A percentile compares a stretch with the other conserved stretches of the same genome.
phyloP scores from a whole-genome alignment of 1,140 invertebrate species.

The Pogonomyrmex barbatus region DNA sequence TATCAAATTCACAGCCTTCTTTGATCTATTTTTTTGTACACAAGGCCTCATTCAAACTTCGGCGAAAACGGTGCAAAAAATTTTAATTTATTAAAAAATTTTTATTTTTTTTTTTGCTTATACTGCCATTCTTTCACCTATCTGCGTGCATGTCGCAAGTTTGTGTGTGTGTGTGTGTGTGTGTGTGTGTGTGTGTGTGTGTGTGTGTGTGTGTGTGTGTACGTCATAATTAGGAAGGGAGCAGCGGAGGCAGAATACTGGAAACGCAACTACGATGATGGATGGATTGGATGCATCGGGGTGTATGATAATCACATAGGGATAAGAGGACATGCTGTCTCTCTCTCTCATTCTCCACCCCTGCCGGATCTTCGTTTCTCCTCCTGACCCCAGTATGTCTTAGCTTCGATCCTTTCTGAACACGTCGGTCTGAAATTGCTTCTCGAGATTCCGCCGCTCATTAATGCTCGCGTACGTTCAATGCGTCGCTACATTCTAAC shows the following conservation, averaged over 20 bases:
- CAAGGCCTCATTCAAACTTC: conserved; percentile 65
- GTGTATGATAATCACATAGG: conserved; percentile 80
- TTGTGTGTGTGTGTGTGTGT: background rate
- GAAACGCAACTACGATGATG: conserved; percentile 64
- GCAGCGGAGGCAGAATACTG: conserved; percentile 51
- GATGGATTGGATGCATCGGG: conserved; percentile 76
- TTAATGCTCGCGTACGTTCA: conserved; percentile 73
- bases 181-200: background rate
- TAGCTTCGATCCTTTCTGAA: conserved; percentile 56
- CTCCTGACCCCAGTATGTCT: conserved; percentile 9
- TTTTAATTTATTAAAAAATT: conserved; percentile 80
- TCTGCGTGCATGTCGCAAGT: background rate
- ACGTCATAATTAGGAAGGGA: conserved; percentile 19
- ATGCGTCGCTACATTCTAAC: conserved; percentile 59
- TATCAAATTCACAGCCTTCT: conserved; percentile 47
- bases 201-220: background rate
- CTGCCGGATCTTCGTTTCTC: conserved; percentile 42
- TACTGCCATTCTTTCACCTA: conserved; percentile 52
- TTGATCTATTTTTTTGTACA: conserved; percentile 46
- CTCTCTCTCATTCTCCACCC: conserved; percentile 59
- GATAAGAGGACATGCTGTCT: conserved; percentile 71
- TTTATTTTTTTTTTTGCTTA: conserved; percentile 77
- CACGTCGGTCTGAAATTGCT: conserved; percentile 71
- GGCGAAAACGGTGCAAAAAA: conserved; percentile 73
- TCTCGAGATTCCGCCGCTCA: conserved; percentile 73